Evolutionary conservation across 2,113 vertebrate genomes (phyloP).

Genomic region (Chaetodon auriga): DNA sequence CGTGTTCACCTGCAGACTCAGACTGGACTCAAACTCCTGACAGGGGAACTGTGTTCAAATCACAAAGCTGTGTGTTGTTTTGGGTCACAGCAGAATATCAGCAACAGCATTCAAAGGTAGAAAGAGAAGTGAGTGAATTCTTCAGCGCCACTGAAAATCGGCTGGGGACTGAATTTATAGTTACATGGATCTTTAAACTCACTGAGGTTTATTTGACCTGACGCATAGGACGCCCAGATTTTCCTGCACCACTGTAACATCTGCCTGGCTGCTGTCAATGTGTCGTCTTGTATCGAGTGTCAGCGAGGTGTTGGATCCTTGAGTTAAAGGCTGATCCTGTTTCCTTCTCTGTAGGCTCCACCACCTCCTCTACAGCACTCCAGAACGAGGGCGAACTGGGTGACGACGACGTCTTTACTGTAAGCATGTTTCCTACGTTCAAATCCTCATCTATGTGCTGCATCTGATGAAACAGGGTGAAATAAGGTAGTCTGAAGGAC

Average conservation of each 20-base stretch:
- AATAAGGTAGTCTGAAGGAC: no score
- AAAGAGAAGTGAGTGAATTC: no score
- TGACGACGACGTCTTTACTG: constrained; percentile 98
- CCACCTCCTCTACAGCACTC: constrained; percentile 97
- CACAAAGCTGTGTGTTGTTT: neutral
- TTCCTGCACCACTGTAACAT: constrained; percentile 11
- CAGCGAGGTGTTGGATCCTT: no score
- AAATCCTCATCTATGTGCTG: neutral
- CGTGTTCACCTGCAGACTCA: no score
- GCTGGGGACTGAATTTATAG: neutral
- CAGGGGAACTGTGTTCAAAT: no score
- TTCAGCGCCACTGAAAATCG: no score
- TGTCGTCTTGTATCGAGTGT: no score
- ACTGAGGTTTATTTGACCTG: neutral
- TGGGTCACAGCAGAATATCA: neutral
- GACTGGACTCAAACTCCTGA: no score
- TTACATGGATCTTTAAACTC: neutral
- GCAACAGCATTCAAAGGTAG: neutral
- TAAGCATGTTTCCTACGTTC: constrained; percentile 74
- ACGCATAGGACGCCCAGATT: neutral
- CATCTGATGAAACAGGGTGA: neutral
- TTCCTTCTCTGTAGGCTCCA: constrained; percentile 88
- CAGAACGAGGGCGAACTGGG: constrained; percentile 98
- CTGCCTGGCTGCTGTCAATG: neutral
- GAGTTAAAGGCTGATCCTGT: constrained; percentile 14